These are phyloP conservation scores for Semibalanus balanoides DNA, from an alignment of 1,140 invertebrate species.

Conservation along the genomic window DNA sequence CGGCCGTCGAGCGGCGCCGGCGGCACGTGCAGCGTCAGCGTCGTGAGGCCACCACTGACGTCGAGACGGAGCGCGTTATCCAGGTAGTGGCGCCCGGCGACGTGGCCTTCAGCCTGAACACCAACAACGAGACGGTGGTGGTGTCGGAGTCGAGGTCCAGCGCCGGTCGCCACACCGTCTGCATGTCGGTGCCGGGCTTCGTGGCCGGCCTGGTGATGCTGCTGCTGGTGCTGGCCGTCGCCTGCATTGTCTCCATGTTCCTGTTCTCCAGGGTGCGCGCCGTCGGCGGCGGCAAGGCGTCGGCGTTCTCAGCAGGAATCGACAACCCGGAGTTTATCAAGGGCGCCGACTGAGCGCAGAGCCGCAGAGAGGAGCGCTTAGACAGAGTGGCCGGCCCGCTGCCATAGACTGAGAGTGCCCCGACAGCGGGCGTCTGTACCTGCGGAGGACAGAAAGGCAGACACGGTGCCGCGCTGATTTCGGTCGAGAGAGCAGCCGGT, in stretches of 20 bases:
- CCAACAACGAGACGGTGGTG: constrained; percentile 64
- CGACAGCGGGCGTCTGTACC: too few relatives aligned
- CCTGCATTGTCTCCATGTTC: constrained; percentile 78
- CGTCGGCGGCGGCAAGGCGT: constrained; percentile 59
- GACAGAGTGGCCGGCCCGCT: too few relatives aligned
- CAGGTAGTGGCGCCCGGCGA: constrained; percentile 86
- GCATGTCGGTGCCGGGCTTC: constrained; percentile 83
- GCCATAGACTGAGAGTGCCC: too few relatives aligned
- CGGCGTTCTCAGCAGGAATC: constrained; percentile 37
- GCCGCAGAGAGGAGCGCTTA: too few relatives aligned
- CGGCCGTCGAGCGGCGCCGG: constrained; percentile 2
- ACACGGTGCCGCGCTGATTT: too few relatives aligned
- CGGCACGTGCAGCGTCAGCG: constrained; percentile 56
- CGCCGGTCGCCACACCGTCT: constrained; percentile 45
- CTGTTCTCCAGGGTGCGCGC: constrained; percentile 74
- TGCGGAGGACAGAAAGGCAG: too few relatives aligned
- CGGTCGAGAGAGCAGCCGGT: too few relatives aligned
- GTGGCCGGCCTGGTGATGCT: constrained; percentile 81
- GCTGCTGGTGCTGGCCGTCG: constrained; percentile 70
- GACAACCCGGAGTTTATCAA: constrained; percentile 55
- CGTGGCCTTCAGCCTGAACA: constrained; percentile 73
- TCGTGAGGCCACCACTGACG: constrained; percentile 82
- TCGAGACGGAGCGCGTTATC: constrained; percentile 75
- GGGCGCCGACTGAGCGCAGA: constrained; percentile 16
- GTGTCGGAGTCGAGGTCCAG: constrained; percentile 31